Percentiles rank a stretch among this genome's conserved stretches.
Conservation (phyloP, 2,113 vertebrate genomes). For the Callospermophilus lateralis region DNA sequence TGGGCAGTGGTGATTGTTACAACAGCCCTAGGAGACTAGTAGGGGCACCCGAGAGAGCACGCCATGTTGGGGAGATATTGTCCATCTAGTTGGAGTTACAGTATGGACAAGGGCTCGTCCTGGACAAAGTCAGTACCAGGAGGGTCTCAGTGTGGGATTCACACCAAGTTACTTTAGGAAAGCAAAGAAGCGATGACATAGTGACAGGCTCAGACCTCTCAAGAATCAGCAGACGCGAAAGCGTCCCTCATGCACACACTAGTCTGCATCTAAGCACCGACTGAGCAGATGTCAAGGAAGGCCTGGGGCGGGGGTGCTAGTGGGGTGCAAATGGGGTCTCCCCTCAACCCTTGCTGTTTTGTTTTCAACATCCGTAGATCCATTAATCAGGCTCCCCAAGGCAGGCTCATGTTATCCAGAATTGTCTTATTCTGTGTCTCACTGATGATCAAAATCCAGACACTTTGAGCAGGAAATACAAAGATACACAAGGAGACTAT, state of each 20-base stretch:
- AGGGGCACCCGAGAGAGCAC: neutral
- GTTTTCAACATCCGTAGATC: neutral
- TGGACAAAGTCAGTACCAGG: neutral
- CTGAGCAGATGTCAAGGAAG: neutral
- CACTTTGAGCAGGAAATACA: neutral
- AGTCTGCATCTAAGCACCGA: neutral
- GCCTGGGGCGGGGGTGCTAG: rapidly evolving
- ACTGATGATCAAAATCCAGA: neutral
- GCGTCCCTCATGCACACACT: neutral
- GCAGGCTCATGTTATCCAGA: neutral
- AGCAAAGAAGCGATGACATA: neutral
- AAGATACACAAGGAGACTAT: neutral
- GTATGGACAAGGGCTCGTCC: neutral
- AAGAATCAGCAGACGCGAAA: neutral
- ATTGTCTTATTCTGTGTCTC: neutral
- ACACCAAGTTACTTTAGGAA: neutral
- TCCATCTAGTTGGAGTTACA: neutral
- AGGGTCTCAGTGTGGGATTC: neutral
- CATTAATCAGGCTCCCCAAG: neutral
- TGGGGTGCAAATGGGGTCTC: too few species aligned
- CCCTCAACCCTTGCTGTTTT: neutral
- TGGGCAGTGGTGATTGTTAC: neutral
- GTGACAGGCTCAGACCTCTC: neutral
- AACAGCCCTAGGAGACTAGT: neutral
- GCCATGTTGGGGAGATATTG: neutral